phyloP scores from a whole-genome alignment of 2,113 vertebrate genomes.

The Cheirogaleus medius region DNA sequence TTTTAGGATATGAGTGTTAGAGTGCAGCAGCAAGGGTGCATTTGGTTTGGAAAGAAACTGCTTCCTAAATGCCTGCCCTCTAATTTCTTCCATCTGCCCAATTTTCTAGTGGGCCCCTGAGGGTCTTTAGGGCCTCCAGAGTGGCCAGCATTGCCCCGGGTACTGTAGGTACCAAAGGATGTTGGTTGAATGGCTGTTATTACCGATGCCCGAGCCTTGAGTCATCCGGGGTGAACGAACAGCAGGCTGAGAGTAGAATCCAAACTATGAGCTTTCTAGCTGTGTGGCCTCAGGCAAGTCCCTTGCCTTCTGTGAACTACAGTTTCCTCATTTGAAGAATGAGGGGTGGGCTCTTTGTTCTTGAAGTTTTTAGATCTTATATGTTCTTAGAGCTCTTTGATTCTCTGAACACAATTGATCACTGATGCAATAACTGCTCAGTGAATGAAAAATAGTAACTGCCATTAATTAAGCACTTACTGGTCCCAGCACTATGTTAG shows the following conservation, averaged over 20 bases:
- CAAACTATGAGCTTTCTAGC: not conserved
- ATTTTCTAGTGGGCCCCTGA: not conserved
- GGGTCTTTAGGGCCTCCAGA: not conserved
- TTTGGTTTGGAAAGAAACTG: slow-evolving; percentile 68
- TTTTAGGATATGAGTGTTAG: slow-evolving; percentile 75
- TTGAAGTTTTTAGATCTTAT: not conserved
- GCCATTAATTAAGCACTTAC: not conserved
- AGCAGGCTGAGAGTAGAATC: not conserved
- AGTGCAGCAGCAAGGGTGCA: slow-evolving; percentile 45
- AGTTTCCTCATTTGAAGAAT: not conserved
- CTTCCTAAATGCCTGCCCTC: slow-evolving; percentile 54
- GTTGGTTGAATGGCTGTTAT: not conserved
- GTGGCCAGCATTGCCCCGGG: not conserved
- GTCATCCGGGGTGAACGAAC: not conserved
- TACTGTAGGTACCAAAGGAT: not conserved
- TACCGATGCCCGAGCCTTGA: not conserved
- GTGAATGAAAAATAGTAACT: not conserved
- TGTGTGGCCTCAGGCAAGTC: not conserved
- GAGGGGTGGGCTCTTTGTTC: not conserved
- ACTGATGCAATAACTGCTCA: slow-evolving; percentile 18
- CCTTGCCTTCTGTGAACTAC: slow-evolving; percentile 18
- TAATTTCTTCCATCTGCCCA: slow-evolving; percentile 67
- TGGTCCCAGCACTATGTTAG: not conserved
- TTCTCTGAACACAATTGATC: slow-evolving; percentile 1
- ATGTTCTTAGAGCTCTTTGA: not conserved